Base-by-base conservation (phyloP, 2,797 vertebrate genomes). In the Pachyuromys duprasi region DNA sequence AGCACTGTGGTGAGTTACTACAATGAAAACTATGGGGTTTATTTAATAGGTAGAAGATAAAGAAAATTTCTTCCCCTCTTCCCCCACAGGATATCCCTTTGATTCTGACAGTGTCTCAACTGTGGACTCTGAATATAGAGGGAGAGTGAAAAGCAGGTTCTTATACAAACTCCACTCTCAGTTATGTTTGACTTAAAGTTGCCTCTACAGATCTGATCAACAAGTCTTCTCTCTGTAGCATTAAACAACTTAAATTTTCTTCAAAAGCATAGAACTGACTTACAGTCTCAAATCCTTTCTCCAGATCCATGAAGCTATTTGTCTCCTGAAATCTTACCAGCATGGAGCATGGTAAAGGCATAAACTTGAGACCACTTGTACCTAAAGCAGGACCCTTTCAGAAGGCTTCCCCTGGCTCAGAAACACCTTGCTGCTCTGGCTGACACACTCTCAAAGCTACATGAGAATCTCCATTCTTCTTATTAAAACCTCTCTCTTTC, bases 1-100 rank as follows among this genome's bases (percentile, higher is more conserved):
- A 76, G 36, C 14, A 90, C 78, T n/a, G 57, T 8, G 53, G 15
- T 90, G 24, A 65, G 45, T 91, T 89, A 95, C 89, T 55, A 78
- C 18, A 93, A 84, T 78, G 14, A 96, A 92, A 92, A 86, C 28
- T 7, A 26, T 33, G 0, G 26, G 67, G 67, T 87, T 95, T 72
- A 86, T 24, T 49, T 93, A 89, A 84, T 79, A 69, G 74, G 36
- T 72, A 26, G 11, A 28, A 22, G 57, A 89, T 39, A 63, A 63
- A 80, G 69, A 49, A 12, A 67, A 55, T 14, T 53, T 24, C 74
- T 90, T 92, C 1, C 2, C 1, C 2, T 9, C 2, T 9, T 11
- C 49, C 49, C 49, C 8, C 42, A 81, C 3, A 62, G 4, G 45
- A 75, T 69, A n/a, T 55, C 55, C 28, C 45, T 36, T 39, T 89